Base-by-base conservation (phyloP, 2,888 invertebrate species). In the Euzophera pinguis region DNA sequence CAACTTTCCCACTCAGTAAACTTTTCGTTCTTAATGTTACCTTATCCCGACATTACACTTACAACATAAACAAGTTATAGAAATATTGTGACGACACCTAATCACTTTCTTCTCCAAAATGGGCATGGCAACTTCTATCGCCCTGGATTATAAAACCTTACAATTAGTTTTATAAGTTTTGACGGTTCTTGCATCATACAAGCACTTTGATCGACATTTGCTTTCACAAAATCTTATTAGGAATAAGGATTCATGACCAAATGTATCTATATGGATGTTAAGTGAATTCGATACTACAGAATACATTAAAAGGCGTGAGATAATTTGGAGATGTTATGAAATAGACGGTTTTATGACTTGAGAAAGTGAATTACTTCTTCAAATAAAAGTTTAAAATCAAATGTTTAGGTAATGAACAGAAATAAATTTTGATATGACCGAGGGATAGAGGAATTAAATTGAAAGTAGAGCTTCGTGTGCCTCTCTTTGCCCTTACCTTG, bases 151-250 rank as follows among this genome's bases (percentile, higher is more conserved):
- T 7, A 13, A 27, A 27, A 38, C 12, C 38, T 38, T 38, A 13
- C 12, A n/a, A 10, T n/a, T 43, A 22, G 1, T 16, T 3, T 9
- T n/a, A 41, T 10, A 41, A 17, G 7, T 12, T 27, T 27, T 27
- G 27, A 27, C 5, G 16, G 9, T 12, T 34, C 5, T 48, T 37
- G 38, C 48, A 37, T 38, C 38, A 27, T 9, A 22, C 1, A 5
- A 22, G 22, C 48, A 38, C 37, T 47, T 12, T 52, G 55, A 54
- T 14, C 52, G 60, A 53, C 53, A 53, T 49, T 48, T 58, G 53
- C 61, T 61, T 61, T 61, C 61, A 57, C 61, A 53, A 43, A 53
- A 39, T 32, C 52, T 29, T 54, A 55, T 59, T 56, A 57, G 60
- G 57, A 54, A 57, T 12, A 43, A 27, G 42, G 42, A 43, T 29